Conservation (phyloP, 1,140 invertebrate genomes). For the Diorhabda sublineata region DNA sequence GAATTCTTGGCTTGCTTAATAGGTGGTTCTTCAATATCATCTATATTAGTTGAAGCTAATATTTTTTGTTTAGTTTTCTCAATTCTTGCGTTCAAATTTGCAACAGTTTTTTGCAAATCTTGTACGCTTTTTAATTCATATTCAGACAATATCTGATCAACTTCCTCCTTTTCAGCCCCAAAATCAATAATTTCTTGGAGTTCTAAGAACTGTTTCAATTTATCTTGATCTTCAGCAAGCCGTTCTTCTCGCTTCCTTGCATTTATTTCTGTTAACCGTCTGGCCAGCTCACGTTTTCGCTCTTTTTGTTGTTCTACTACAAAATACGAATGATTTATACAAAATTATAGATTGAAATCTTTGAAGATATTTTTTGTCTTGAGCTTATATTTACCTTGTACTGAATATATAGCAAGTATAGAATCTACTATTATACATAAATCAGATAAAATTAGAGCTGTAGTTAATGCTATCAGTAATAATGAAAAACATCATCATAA, state of each 20-base stretch:
- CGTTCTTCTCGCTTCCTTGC: conserved; percentile 79
- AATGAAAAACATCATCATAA: no score
- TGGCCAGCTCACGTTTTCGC: conserved; percentile 75
- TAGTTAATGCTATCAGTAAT: no score
- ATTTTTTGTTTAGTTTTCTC: conserved; percentile 78
- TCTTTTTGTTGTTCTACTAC: conserved; percentile 79
- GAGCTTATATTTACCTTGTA: no score
- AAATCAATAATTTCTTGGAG: conserved; percentile 71
- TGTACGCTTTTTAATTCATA: conserved; percentile 56
- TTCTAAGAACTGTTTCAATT: conserved; percentile 70
- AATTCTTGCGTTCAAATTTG: conserved; percentile 68
- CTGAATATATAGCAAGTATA: no score
- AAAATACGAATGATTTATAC: not conserved
- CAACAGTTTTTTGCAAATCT: conserved; percentile 71
- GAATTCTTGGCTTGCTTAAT: conserved; percentile 42
- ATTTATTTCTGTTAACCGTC: conserved; percentile 78
- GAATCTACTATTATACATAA: no score
- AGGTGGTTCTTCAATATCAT: conserved; percentile 55
- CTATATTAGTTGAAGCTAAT: conserved; percentile 59
- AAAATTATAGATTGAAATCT: no score
- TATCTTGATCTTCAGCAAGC: conserved; percentile 83
- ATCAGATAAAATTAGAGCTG: no score
- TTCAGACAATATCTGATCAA: conserved; percentile 54
- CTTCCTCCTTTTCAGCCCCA: conserved; percentile 61
- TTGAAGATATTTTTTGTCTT: no score